Base-by-base conservation (phyloP, 2,888 invertebrate species). In the Latrodectus hesperus region DNA sequence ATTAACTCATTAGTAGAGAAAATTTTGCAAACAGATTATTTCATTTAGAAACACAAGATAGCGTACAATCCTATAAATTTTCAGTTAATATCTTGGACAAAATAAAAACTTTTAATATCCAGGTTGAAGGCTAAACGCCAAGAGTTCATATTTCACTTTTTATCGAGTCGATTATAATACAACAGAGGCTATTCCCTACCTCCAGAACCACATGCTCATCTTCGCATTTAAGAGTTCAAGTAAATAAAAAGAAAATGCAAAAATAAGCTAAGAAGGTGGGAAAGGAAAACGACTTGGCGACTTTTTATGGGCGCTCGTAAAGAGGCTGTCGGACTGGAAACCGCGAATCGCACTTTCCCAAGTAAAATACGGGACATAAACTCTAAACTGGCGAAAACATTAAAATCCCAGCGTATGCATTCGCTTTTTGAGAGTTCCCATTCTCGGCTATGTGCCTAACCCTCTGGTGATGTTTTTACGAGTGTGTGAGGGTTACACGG, bases 401-500 rank as follows among this genome's bases (percentile, higher is more conserved):
- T 83, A 83, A 83, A 83, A 83, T 73, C 64, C 83, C 71, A 64
- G 76, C 76, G n/a, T 77, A 76, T 51, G 49, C 64, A 60, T 67
- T 60, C 60, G 52, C 75, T 51, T 70, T 75, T 64, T 75, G 53
- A 55, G 38, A 60, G 49, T 55, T 22, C 12, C 38, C 26, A 14
- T 70, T 79, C 49, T 8, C 72, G 52, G 16, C 70, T 12, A 52
- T 60, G 14, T 60, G 60, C 64, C 73, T 51, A 64, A 60, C 49
- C 83, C 82, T 75, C 68, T 70, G 83, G 76, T 83, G 83, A 83
- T 52, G 71, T 60, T 83, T 83, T 83, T 83, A 83, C 76, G 83
- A 71, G 14, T 38, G 71, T 16, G 26, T 75, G 52, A 83, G 60
- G 60, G 83, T 83, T 71, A 83, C 75, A 68, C 51, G 82, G 14